Conservation (phyloP, 2,888 invertebrate species). For the Thelaira solivaga region DNA sequence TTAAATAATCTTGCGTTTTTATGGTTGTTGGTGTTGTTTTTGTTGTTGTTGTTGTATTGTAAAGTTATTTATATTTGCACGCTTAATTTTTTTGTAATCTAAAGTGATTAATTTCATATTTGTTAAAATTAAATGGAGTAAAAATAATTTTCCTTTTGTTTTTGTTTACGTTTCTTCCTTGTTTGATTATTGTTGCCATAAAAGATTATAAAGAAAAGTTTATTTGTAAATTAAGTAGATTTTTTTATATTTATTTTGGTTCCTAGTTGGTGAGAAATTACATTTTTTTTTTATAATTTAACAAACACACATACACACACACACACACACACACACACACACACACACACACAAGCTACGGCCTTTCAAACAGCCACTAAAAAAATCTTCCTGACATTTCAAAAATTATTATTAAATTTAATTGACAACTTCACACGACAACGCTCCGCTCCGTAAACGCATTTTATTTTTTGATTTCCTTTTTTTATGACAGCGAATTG, state of each 20-base stretch:
- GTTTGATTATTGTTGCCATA: background rate
- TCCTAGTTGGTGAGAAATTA: background rate
- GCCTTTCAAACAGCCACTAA: no score
- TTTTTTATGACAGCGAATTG: background rate
- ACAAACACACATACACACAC: no score
- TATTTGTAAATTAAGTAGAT: background rate
- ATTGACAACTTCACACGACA: conserved; percentile 14
- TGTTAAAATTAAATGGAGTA: conserved; percentile 7
- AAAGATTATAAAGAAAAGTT: background rate
- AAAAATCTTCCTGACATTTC: background rate
- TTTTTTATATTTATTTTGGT: no score
- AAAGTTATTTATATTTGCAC: conserved; percentile 19
- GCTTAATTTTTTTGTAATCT: conserved; percentile 1
- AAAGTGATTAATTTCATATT: conserved; percentile 58
- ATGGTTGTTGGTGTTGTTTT: background rate
- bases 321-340: no score
- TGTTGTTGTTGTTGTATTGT: conserved; percentile 25
- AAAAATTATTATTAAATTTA: background rate
- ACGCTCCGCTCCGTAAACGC: conserved; percentile 11
- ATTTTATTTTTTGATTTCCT: background rate
- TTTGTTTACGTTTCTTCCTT: conserved; percentile 24
- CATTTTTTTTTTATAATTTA: no score
- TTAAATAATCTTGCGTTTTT: conserved; percentile 13
- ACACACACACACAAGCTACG: no score
- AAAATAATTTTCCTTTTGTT: background rate